Percentiles rank a stretch among this genome's conserved stretches.
Conservation (phyloP, 2,888 invertebrate species). For the Cynaeus angustus region DNA sequence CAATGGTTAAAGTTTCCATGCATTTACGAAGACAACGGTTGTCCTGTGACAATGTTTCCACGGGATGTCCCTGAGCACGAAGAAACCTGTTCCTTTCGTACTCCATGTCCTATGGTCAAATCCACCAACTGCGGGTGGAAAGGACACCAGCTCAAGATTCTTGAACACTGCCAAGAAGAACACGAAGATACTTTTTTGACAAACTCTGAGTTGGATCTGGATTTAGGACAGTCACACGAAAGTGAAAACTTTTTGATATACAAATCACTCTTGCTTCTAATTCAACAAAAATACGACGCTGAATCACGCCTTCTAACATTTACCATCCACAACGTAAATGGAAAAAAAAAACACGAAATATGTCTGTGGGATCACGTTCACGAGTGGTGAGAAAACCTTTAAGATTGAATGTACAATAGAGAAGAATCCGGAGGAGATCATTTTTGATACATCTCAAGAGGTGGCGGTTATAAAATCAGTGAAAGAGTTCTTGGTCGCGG, state of each 20-base stretch:
- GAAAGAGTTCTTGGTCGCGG: no score
- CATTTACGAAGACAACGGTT: not conserved
- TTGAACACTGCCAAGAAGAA: not conserved
- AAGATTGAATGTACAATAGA: not conserved
- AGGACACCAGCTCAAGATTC: not conserved
- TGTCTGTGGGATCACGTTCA: not conserved
- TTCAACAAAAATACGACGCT: not conserved
- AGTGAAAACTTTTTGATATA: not conserved
- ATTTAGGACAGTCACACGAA: not conserved
- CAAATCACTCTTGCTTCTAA: not conserved
- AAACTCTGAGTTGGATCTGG: not conserved
- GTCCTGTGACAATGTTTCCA: not conserved
- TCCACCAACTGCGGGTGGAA: not conserved
- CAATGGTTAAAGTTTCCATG: not conserved
- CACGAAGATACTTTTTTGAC: not conserved
- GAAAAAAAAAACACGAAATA: not conserved
- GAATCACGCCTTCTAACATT: not conserved
- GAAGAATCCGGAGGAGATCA: not conserved
- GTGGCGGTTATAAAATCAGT: not conserved
- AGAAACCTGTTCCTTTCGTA: not conserved
- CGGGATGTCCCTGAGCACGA: not conserved
- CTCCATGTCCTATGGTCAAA: not conserved
- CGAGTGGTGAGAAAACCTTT: not conserved
- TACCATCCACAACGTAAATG: not conserved
- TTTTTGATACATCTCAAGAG: not conserved